These are phyloP conservation scores for Typhlomys cinereus DNA, from an alignment of 2,113 vertebrate genomes.

Conservation along the genomic window DNA sequence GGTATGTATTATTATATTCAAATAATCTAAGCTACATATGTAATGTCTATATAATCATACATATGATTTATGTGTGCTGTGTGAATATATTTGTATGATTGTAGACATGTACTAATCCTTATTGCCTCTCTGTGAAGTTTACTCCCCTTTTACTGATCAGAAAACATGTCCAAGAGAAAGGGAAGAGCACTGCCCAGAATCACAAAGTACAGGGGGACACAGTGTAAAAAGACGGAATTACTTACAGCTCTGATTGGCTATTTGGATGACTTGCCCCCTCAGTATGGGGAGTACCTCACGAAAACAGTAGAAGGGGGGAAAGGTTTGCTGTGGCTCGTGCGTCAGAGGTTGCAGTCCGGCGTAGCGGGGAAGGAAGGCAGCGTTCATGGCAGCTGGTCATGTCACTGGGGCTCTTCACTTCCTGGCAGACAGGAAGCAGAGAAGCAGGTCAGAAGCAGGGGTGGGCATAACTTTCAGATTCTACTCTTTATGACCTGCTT, in stretches of 20 bases:
- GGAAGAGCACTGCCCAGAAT: background rate
- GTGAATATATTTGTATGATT: background rate
- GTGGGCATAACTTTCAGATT: no score
- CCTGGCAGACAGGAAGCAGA: background rate
- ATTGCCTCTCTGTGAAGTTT: background rate
- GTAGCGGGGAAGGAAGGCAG: background rate
- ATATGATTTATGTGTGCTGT: background rate
- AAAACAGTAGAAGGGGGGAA: background rate
- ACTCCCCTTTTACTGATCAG: background rate
- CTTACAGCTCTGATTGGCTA: background rate
- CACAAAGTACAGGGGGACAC: background rate
- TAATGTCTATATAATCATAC: background rate
- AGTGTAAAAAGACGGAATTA: background rate
- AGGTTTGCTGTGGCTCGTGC: background rate
- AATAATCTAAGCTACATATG: background rate
- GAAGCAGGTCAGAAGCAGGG: background rate
- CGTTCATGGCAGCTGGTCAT: background rate
- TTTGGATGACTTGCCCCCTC: background rate
- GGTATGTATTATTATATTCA: background rate
- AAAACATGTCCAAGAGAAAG: background rate
- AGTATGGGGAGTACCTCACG: background rate
- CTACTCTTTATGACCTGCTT: background rate
- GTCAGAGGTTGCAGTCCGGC: background rate
- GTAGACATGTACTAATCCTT: background rate
- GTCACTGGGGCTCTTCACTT: background rate